These are phyloP conservation scores for Cartodere bifasciata DNA, from an alignment of 2,888 invertebrate genomes.

Conservation along the genomic window DNA sequence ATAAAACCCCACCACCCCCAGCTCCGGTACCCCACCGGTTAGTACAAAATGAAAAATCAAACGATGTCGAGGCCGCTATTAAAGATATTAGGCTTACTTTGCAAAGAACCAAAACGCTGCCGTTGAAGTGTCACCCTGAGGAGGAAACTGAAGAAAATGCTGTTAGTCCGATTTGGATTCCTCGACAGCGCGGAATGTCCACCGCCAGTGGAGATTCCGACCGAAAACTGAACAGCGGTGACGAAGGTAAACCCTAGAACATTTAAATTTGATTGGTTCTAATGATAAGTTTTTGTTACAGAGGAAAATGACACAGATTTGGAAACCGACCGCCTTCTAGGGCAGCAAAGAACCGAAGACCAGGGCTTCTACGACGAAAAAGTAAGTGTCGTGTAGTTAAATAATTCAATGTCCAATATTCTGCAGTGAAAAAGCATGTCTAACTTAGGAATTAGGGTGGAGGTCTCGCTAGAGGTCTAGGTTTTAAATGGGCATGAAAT, in stretches of 20 bases:
- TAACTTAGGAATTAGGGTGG: background rate
- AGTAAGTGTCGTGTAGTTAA: too few relatives aligned
- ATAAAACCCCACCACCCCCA: conserved; percentile 59
- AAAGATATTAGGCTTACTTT: conserved; percentile 73
- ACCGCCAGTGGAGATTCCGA: conserved; percentile 46
- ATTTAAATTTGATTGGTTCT: background rate
- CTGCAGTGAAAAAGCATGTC: too few relatives aligned
- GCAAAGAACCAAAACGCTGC: conserved; percentile 56
- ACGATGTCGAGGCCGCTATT: conserved; percentile 50
- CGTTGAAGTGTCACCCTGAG: conserved; percentile 37
- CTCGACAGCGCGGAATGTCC: conserved; percentile 46
- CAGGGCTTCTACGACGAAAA: conserved; percentile 87
- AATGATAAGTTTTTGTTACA: conserved; percentile 25
- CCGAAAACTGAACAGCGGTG: conserved; percentile 54
- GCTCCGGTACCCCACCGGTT: conserved; percentile 63
- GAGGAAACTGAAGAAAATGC: conserved; percentile 37
- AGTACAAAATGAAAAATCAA: conserved; percentile 28
- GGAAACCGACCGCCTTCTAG: conserved; percentile 91
- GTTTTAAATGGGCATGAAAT: background rate
- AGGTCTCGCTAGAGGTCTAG: background rate
- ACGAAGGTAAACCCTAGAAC: conserved; percentile 35
- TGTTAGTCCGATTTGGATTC: conserved; percentile 57
- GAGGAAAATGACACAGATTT: conserved; percentile 94
- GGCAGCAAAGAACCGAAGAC: conserved; percentile 89
- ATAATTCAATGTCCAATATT: too few relatives aligned